Conservation (phyloP, 1,140 invertebrate genomes). For the Drosophila kohkoa region DNA sequence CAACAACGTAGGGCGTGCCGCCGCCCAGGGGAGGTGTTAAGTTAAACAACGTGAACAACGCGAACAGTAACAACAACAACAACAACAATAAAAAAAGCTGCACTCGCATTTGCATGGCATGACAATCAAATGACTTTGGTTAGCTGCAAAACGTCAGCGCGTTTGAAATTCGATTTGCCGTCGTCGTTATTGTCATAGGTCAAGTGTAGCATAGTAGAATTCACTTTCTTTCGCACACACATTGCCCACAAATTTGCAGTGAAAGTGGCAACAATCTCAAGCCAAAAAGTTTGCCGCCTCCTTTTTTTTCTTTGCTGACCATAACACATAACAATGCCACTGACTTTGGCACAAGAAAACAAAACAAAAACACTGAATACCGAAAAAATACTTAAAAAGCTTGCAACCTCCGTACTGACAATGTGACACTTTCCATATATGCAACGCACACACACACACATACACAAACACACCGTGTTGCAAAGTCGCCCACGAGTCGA, state of each 20-base stretch:
- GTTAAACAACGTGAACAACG: constrained; percentile 6
- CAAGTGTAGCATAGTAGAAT: constrained; percentile 83
- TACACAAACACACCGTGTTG: constrained; percentile 10
- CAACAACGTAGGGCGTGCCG: constrained; percentile 39
- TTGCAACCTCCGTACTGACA: constrained; percentile 50
- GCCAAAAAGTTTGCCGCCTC: constrained; percentile 33
- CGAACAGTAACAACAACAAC: neutral
- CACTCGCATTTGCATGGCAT: constrained; percentile 61
- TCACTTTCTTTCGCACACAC: constrained; percentile 74
- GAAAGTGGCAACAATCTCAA: constrained; percentile 56
- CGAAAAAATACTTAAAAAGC: constrained; percentile 53
- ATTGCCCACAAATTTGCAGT: constrained; percentile 68
- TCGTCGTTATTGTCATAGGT: constrained; percentile 71
- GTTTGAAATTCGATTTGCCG: constrained; percentile 12
- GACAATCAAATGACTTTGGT: constrained; percentile 66
- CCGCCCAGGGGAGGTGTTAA: constrained; percentile 5
- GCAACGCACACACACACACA: constrained; percentile 46
- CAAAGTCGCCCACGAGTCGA: constrained; percentile 5
- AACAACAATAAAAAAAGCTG: neutral
- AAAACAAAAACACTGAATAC: neutral
- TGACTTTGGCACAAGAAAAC: constrained; percentile 23
- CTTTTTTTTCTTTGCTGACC: constrained; percentile 53
- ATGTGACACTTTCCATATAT: constrained; percentile 72
- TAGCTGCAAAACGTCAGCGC: constrained; percentile 67
- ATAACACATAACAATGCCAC: constrained; percentile 63